phyloP scores from a whole-genome alignment of 2,797 vertebrate genomes.

The Parauchenoglanis punctatus region DNA sequence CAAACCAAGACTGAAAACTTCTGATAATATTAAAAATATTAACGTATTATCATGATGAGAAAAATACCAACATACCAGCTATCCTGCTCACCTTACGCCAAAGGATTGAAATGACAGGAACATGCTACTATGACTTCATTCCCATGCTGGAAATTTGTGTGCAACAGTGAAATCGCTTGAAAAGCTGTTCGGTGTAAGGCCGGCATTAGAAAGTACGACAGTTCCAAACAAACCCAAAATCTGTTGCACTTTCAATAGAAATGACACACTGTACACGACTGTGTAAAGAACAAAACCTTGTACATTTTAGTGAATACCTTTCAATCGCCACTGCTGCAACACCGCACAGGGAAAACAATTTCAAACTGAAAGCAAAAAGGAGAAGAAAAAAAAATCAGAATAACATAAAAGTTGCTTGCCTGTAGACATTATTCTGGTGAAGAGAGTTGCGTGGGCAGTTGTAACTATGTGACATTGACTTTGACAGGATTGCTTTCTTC shows the following conservation, averaged over 20 bases:
- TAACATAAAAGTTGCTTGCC: background rate
- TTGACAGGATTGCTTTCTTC: slow-evolving; percentile 41
- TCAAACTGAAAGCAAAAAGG: background rate
- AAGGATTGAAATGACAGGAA: no score
- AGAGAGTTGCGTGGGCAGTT: slow-evolving; percentile 30
- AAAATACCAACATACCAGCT: no score
- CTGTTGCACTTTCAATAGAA: background rate
- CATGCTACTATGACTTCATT: no score
- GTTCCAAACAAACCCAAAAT: background rate
- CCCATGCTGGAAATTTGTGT: no score
- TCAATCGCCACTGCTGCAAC: background rate
- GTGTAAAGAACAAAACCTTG: background rate
- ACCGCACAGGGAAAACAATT: background rate
- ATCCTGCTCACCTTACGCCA: no score
- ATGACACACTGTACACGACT: no score
- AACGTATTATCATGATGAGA: no score
- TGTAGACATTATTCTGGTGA: slow-evolving; percentile 27
- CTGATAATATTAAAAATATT: no score
- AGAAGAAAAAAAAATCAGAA: background rate
- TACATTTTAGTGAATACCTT: background rate
- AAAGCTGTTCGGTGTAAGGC: no score
- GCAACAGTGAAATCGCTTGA: no score
- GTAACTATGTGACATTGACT: slow-evolving; percentile 39
- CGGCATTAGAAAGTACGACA: background rate
- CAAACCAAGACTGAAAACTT: no score